These are phyloP conservation scores for Drosophila hamatofila DNA, from an alignment of 2,888 invertebrate species.

Conservation along the genomic window DNA sequence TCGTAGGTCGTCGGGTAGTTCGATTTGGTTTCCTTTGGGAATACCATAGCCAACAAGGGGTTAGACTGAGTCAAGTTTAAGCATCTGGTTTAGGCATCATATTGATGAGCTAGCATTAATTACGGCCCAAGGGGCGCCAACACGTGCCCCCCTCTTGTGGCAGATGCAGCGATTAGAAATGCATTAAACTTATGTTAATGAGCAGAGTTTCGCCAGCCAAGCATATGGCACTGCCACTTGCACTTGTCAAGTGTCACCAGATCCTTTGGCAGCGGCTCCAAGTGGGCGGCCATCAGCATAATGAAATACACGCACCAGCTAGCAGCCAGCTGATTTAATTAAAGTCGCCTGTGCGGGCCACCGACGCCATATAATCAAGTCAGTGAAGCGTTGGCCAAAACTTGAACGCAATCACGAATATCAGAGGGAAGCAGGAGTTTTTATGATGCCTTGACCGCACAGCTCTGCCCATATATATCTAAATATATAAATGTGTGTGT, in stretches of 20 bases:
- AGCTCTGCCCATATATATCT: background rate
- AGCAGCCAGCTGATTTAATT: constrained; percentile 63
- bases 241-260: constrained; percentile 80
- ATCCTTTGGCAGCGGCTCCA: constrained; percentile 53
- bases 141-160: constrained; percentile 68
- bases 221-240: constrained; percentile 67
- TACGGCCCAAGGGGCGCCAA: constrained; percentile 57
- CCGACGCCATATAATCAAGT: constrained; percentile 73
- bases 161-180: constrained; percentile 80
- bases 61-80: constrained; percentile 31
- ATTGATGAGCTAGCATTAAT: constrained; percentile 76
- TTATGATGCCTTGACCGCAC: constrained; percentile 33
- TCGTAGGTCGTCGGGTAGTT: constrained; percentile 29
- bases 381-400: constrained; percentile 69
- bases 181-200: constrained; percentile 83
- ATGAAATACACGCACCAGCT: constrained; percentile 56
- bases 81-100: constrained; percentile 17
- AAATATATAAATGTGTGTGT: constrained; percentile 25
- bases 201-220: constrained; percentile 37
- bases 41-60: constrained; percentile 51
- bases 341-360: constrained; percentile 45
- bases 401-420: constrained; percentile 64
- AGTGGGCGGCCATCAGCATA: constrained; percentile 50
- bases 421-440: constrained; percentile 45
- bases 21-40: constrained; percentile 47